Evolutionary conservation across 2,113 vertebrate species (phyloP), one percentile per base, ranked within the genome.

Genomic region (Anhinga rufa): DNA sequence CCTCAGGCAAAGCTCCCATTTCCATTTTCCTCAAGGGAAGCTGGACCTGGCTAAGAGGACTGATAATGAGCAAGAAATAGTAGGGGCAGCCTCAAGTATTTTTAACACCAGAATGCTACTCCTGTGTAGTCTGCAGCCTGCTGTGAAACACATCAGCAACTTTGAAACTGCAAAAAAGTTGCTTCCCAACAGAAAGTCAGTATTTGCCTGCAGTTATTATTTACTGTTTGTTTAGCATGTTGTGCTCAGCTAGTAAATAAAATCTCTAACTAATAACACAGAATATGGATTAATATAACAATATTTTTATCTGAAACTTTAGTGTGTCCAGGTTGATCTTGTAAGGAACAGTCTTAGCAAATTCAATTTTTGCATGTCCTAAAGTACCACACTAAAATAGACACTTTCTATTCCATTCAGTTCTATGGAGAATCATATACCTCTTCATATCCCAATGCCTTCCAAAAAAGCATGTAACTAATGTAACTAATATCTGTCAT

Each of bases 91-190:
- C 84, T 96, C 93, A 92, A 89, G 76, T 86, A 94, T 94, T 97
- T 96, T 97, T 97, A 96, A 96, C 79, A 97, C 44, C 49, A 92
- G 94, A 97, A 88, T 81, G 46, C 29, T 87, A 96, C 92, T 97
- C 95, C 97, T 61, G 36, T 93, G 93, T 83, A 69, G 13, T 95
- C 91, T 97, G 69, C 36, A 88, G 85, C 44, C 68, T 74, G 75
- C 71, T 95, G 80, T 88, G 80, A 96, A 97, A 94, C 79, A n/a
- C 92, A 96, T 97, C 92, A 95, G 88, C 95, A 97, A 38, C 64
- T 88, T 49, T 89, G 65, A 95, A 91, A 72, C 49, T 64, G 69
- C 69, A 77, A 71, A 96, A 96, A 96, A 93, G 78, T 61, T 95
- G 88, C 38, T 97, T 94, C 92, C n/a, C 54, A 75, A 18, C 14